Evolutionary conservation across 2,113 vertebrate species (phyloP), one percentile per base, ranked within the genome.

Genomic region (Leptosomus discolor): DNA sequence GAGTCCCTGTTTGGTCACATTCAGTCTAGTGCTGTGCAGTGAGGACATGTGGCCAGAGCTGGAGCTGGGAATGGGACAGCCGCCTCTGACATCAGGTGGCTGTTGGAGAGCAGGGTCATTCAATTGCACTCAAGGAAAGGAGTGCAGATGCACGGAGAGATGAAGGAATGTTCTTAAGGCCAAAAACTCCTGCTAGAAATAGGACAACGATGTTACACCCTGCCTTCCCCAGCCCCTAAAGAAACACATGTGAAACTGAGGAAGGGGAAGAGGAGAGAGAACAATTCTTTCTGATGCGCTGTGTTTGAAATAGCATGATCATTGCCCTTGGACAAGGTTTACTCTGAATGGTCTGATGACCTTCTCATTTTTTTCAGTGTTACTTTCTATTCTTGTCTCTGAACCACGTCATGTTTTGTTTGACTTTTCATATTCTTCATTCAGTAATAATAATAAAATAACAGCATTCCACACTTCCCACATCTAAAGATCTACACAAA

Each of bases 361-460:
- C 74, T 81, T 64, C 46, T 75, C 6, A 12, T 46, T 81, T 89
- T 83, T 84, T 64, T 39, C 67, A 41, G 24, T 36, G 24, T 24
- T 93, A 53, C 92, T 81, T 70, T 81, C 39, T 84, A 4, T 81
- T 43, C 53, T 57, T 65, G 12, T 50, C 54, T 75, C 64, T 67
- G 46, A 76, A 67, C 8, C 13, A 83, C 37, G 30, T 14, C 29
- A 43, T 10, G 4, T 29, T 96, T 93, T 93, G 50, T 54, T 86
- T 94, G 68, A 89, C 30, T 97, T 91, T 84, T 70, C 39, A 6
- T 50, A 56, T 80, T 93, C 32, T 64, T 92, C 37, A 67, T 56
- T 89, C 61, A 56, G 30, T n/a, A 92, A 53, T 69, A 91, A 70
- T 63, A 87, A 82, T 56, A 79, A 73, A 70, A 30, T 54, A 89